Percentiles rank a stretch among this genome's conserved stretches.
Evolutionary conservation across 2,888 invertebrate genomes (phyloP).

Genomic region (Neuroscelio doddi): DNA sequence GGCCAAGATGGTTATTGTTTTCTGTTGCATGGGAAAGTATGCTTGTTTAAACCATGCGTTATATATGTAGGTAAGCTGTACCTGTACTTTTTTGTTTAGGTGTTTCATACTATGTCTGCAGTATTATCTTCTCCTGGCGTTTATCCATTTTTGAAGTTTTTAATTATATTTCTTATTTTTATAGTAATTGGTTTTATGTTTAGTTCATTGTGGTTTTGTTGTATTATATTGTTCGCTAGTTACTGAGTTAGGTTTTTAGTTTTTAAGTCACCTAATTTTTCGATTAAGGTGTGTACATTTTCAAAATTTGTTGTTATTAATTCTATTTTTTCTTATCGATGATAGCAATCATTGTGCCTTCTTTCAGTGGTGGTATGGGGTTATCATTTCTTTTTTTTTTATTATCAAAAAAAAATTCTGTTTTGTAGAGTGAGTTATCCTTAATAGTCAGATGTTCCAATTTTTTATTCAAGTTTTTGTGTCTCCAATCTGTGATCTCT

Average conservation of each 20-base stretch:
- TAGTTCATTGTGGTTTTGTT: not conserved
- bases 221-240: not conserved
- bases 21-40: constrained; percentile 22
- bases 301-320: constrained; percentile 33
- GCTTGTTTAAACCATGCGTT: constrained; percentile 16
- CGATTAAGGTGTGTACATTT: constrained; percentile 32
- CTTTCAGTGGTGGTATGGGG: constrained; percentile 34
- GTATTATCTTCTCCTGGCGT: constrained; percentile 30
- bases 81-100: constrained; percentile 18
- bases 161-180: constrained; percentile 6
- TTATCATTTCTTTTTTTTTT: constrained; percentile 10
- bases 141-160: constrained; percentile 22
- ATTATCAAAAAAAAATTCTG: constrained; percentile 32
- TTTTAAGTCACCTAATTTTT: constrained; percentile 24
- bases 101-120: constrained; percentile 28
- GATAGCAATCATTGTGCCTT: constrained; percentile 16
- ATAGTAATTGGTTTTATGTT: not conserved
- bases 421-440: constrained; percentile 26
- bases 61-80: constrained; percentile 23
- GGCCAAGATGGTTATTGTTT: constrained; percentile 20
- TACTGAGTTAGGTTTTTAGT: not conserved
- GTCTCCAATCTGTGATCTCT: constrained; percentile 18
- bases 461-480: constrained; percentile 26
- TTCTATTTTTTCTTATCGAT: constrained; percentile 30
- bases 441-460: constrained; percentile 17